A percentile compares a stretch with the other conserved stretches of the same genome.
phyloP scores from a whole-genome alignment of 2,113 vertebrate species.

The Syrrhaptes paradoxus region DNA sequence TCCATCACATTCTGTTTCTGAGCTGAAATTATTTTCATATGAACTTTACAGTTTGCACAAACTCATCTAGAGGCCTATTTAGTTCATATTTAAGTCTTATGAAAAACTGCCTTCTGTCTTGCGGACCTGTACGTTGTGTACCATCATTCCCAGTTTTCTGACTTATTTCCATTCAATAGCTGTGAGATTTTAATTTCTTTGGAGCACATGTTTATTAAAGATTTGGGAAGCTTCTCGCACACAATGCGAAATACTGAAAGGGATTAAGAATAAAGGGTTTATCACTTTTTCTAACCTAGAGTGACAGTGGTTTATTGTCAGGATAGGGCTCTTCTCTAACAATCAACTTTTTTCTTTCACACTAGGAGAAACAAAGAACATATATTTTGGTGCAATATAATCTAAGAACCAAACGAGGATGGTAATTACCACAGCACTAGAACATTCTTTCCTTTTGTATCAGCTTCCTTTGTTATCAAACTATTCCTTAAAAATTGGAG shows the following conservation, averaged over 20 bases:
- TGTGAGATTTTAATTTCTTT: background rate
- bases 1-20: background rate
- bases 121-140: background rate
- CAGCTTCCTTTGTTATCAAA: background rate
- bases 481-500: background rate
- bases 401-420: background rate
- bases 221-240: background rate
- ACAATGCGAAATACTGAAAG: background rate
- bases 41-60: background rate
- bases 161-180: background rate
- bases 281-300: background rate
- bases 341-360: background rate
- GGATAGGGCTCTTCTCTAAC: background rate
- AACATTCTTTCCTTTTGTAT: background rate
- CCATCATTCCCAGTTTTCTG: background rate
- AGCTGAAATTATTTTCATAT: background rate
- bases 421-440: background rate
- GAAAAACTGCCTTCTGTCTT: background rate
- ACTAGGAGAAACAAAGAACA: background rate
- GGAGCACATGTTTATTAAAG: background rate
- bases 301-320: background rate
- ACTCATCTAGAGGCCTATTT: background rate
- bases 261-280: background rate
- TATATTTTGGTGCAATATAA: background rate
- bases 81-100: background rate